Evolutionary conservation across 2,797 vertebrate genomes (phyloP).

Genomic region (Numenius phaeopus): DNA sequence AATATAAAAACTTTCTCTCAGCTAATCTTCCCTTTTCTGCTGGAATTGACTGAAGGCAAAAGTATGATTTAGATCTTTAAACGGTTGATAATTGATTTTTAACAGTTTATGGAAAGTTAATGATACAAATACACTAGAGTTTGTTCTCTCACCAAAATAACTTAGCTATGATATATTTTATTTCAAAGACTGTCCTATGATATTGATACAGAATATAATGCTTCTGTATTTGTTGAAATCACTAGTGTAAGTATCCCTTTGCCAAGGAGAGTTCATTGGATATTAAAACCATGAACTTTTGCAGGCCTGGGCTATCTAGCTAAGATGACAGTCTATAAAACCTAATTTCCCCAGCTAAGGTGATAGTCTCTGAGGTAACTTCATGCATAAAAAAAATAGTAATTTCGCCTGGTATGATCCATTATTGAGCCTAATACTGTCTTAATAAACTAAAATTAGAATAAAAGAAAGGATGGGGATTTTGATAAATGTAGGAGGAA

Average conservation of each 20-base stretch:
- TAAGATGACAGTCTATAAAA: not conserved
- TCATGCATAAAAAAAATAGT: not conserved
- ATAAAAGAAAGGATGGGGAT: not conserved
- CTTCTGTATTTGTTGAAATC: not conserved
- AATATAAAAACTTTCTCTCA: not conserved
- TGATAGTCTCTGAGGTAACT: not conserved
- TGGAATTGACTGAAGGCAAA: conserved; percentile 19
- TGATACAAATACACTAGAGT: not conserved
- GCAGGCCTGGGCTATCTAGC: not conserved
- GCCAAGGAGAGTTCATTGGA: not conserved
- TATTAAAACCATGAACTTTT: not conserved
- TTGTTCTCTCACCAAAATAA: not conserved
- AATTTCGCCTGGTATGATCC: not conserved
- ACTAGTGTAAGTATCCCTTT: not conserved
- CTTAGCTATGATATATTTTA: not conserved
- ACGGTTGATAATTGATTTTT: conserved; percentile 37
- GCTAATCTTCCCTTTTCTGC: not conserved
- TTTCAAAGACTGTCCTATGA: not conserved
- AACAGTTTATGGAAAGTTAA: conserved; percentile 11
- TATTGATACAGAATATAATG: not conserved
- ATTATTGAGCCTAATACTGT: not conserved
- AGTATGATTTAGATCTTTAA: conserved; percentile 15
- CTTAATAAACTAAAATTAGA: not conserved
- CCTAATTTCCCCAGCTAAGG: not conserved
- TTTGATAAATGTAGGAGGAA: not conserved